Conservation (phyloP, 2,113 vertebrate genomes). For the Equus quagga region DNA sequence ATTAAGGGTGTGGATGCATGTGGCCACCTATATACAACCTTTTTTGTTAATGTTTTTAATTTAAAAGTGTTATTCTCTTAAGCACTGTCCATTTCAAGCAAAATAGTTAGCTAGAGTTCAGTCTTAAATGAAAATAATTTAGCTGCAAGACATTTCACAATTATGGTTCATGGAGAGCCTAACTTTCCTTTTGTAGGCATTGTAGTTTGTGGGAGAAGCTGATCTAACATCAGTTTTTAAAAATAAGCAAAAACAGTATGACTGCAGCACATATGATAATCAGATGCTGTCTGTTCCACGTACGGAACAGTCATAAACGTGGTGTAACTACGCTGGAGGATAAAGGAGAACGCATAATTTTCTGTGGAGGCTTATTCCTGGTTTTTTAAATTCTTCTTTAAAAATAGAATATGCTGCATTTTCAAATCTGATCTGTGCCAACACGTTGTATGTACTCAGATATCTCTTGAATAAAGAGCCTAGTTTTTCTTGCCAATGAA, state of each 20-base stretch:
- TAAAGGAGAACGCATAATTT: slow-evolving; percentile 34
- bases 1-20: not conserved
- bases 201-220: slow-evolving; percentile 7
- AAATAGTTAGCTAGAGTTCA: not conserved
- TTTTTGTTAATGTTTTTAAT: slow-evolving; percentile 43
- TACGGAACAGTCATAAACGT: not conserved
- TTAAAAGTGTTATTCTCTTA: slow-evolving; percentile 41
- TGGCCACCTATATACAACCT: not conserved
- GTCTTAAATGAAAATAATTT: not conserved
- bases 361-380: slow-evolving; percentile 18
- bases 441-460: not conserved
- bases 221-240: not conserved
- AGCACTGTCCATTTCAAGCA: not conserved
- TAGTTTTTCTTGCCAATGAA: slow-evolving; percentile 35
- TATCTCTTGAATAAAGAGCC: slow-evolving; percentile 12
- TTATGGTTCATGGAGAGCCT: slow-evolving; percentile 18
- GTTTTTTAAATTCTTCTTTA: not conserved
- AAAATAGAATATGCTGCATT: slow-evolving; percentile 26
- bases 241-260: not conserved
- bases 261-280: not conserved
- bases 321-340: not conserved
- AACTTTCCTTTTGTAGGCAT: not conserved
- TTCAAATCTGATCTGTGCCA: not conserved
- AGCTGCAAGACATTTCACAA: not conserved
- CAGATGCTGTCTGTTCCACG: not conserved